phyloP scores from a whole-genome alignment of 1,140 invertebrate species.

The Ostrea edulis region DNA sequence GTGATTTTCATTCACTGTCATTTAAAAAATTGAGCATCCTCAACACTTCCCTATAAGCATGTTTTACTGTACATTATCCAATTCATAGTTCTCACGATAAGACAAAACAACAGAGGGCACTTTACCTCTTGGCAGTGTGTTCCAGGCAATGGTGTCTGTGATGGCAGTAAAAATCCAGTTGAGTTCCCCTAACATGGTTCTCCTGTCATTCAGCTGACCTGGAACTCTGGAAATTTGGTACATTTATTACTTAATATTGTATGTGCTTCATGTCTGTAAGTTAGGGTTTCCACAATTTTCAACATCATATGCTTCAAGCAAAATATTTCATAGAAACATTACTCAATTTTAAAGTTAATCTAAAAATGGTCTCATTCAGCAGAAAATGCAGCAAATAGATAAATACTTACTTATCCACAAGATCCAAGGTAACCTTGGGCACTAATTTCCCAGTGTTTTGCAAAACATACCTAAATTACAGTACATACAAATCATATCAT shows the following conservation, averaged over 20 bases:
- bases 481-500: not conserved
- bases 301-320: not conserved
- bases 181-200: slow-evolving; percentile 98
- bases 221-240: slow-evolving; percentile 86
- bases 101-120: not conserved
- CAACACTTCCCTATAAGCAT: too few relatives aligned
- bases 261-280: not conserved
- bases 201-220: slow-evolving; percentile 94
- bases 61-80: not conserved
- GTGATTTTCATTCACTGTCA: too few relatives aligned
- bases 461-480: slow-evolving; percentile 87
- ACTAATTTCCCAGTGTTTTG: slow-evolving; percentile 91
- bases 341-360: not conserved
- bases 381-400: not conserved
- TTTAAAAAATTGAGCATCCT: too few relatives aligned
- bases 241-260: not conserved
- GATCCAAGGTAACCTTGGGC: slow-evolving; percentile 88
- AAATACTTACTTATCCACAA: slow-evolving; percentile 91
- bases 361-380: too few relatives aligned
- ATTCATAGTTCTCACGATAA: not conserved
- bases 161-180: slow-evolving; percentile 99
- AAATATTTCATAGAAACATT: not conserved
- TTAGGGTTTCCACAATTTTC: not conserved
- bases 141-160: slow-evolving; percentile 99
- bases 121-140: slow-evolving; percentile 91